Evolutionary conservation across 2,113 vertebrate genomes (phyloP).

Genomic region (Dendropsophus ebraccatus): DNA sequence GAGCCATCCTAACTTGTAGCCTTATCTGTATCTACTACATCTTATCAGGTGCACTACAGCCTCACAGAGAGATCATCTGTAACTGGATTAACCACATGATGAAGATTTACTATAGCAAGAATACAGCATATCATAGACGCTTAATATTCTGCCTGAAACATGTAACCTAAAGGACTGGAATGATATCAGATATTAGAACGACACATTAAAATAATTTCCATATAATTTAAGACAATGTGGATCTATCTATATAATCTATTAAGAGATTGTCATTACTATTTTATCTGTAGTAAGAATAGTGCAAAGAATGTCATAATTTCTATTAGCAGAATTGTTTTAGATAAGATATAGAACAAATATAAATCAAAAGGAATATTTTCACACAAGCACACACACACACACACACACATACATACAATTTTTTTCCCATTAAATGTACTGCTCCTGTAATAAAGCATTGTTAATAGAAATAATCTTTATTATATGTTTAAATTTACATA

Average conservation of each 20-base stretch:
- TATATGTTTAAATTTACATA: no score
- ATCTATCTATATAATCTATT: background rate
- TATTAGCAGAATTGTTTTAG: no score
- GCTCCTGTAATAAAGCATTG: no score
- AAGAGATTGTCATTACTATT: no score
- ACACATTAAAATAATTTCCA: background rate
- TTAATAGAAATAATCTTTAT: no score
- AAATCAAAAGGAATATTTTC: no score
- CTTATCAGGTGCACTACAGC: conserved; percentile 24
- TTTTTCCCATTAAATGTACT: no score
- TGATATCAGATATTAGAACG: background rate
- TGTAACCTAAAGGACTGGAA: background rate
- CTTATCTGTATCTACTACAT: conserved; percentile 33
- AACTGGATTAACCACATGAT: background rate
- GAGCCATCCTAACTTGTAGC: background rate
- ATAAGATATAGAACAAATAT: no score
- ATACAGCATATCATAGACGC: background rate
- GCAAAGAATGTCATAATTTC: no score
- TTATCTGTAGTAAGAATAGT: no score
- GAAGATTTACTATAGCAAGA: background rate
- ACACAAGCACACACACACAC: no score
- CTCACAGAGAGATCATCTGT: conserved; percentile 3
- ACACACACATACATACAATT: no score
- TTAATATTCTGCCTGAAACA: background rate
- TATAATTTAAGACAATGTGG: background rate